phyloP scores from a whole-genome alignment of 2,797 vertebrate species.

The Microctenopoma steveboyesi region DNA sequence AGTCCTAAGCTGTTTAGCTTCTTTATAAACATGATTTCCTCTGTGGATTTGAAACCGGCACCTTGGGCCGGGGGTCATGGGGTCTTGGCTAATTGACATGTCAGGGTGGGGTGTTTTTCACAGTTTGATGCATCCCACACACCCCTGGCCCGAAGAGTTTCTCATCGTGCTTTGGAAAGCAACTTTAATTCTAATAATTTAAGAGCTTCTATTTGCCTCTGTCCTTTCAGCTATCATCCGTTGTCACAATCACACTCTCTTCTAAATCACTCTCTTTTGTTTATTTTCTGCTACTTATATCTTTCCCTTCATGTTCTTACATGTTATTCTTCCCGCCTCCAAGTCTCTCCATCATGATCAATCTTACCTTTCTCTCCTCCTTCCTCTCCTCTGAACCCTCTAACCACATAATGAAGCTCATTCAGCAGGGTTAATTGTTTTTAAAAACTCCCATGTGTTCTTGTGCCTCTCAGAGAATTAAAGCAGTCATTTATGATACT shows the following conservation, averaged over 20 bases:
- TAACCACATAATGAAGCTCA: slow-evolving; percentile 77
- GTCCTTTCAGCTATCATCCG: slow-evolving; percentile 8
- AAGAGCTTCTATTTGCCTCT: slow-evolving; percentile 9
- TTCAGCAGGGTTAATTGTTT: slow-evolving; percentile 73
- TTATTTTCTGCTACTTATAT: slow-evolving; percentile 3
- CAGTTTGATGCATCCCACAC: slow-evolving; percentile 57
- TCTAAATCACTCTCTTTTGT: slow-evolving; percentile 1
- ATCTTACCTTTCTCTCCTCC: slow-evolving; percentile 57
- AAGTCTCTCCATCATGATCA: slow-evolving; percentile 11
- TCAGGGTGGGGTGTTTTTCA: slow-evolving; percentile 47
- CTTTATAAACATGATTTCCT: slow-evolving; percentile 38
- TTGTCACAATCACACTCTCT: slow-evolving; percentile 13
- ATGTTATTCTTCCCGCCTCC: slow-evolving; percentile 1
- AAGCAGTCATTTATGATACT: slow-evolving; percentile 26
- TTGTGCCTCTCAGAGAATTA: slow-evolving; percentile 33
- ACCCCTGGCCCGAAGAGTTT: slow-evolving; percentile 28
- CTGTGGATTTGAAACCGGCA: slow-evolving; percentile 28
- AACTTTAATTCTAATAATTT: slow-evolving; percentile 41
- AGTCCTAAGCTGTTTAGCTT: slow-evolving; percentile 24
- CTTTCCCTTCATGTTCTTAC: slow-evolving; percentile 11
- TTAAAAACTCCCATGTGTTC: slow-evolving; percentile 78
- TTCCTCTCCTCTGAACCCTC: slow-evolving; percentile 67
- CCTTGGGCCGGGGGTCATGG: slow-evolving; percentile 3
- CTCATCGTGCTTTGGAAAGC: slow-evolving; percentile 25
- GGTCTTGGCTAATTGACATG: slow-evolving; percentile 40